A percentile compares a stretch with the other conserved stretches of the same genome.
phyloP scores from a whole-genome alignment of 2,113 vertebrate genomes.

The Dicrurus megarhynchus region DNA sequence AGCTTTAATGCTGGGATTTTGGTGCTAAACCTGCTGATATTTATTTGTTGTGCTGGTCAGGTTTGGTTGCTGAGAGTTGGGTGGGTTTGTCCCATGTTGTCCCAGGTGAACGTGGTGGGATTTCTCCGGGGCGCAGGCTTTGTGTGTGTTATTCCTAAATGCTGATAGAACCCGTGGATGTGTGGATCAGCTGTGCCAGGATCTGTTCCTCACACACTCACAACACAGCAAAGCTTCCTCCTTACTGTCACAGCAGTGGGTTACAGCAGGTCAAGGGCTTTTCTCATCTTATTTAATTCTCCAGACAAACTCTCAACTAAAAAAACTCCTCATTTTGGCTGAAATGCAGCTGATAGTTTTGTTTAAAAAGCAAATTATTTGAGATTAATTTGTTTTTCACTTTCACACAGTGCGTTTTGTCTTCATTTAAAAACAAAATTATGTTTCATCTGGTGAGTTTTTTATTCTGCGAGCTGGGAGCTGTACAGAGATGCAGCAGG shows the following conservation, averaged over 20 bases:
- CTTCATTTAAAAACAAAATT: not conserved
- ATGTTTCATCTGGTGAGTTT: fast-evolving
- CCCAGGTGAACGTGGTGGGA: not conserved
- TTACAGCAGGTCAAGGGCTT: not conserved
- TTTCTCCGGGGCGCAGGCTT: not conserved
- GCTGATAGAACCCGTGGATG: fast-evolving
- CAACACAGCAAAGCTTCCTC: not conserved
- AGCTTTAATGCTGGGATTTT: not conserved
- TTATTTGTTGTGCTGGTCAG: not conserved
- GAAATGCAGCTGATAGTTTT: not conserved
- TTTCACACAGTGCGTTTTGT: not conserved
- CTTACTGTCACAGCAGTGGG: fast-evolving
- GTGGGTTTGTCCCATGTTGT: not conserved
- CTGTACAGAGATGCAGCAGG: not conserved
- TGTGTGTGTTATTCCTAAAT: not conserved
- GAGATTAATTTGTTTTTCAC: too few relatives aligned
- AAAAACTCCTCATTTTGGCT: not conserved
- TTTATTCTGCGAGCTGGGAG: not conserved
- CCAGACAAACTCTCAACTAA: not conserved
- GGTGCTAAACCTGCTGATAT: fast-evolving
- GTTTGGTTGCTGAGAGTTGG: not conserved
- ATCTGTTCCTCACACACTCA: not conserved
- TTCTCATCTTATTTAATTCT: not conserved
- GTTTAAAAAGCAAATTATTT: not conserved
- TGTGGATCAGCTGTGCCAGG: not conserved